phyloP scores from a whole-genome alignment of 2,113 vertebrate genomes.

The Podarcis muralis region DNA sequence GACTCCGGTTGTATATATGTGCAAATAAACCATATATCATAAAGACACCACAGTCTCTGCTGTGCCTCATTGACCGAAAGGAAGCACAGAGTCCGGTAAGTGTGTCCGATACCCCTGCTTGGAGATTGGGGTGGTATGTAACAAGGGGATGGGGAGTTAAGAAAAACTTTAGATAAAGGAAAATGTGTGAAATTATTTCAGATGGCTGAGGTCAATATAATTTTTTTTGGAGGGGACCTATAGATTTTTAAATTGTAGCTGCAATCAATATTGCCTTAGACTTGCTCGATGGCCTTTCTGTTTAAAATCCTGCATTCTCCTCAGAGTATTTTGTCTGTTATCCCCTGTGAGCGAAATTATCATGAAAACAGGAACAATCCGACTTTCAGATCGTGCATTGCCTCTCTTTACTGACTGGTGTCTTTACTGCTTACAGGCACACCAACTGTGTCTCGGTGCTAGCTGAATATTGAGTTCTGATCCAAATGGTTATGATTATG shows the following conservation, averaged over 20 bases:
- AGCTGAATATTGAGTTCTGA: neutral
- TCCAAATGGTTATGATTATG: neutral
- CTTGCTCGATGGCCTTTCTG: slow-evolving; percentile 30
- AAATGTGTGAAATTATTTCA: slow-evolving; percentile 36
- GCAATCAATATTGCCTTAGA: neutral
- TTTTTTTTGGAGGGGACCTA: neutral
- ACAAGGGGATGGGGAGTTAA: neutral
- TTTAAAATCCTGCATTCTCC: neutral
- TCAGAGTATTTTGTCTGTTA: slow-evolving; percentile 28
- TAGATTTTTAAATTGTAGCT: neutral
- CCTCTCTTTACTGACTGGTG: neutral
- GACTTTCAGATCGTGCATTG: neutral
- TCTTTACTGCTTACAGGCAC: slow-evolving; percentile 6
- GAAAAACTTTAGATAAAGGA: slow-evolving; percentile 25
- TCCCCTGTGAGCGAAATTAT: neutral
- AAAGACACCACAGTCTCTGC: too few species aligned
- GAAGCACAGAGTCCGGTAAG: too few species aligned
- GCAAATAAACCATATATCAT: too few species aligned
- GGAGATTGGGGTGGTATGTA: too few species aligned
- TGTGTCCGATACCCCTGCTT: too few species aligned
- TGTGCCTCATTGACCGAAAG: too few species aligned
- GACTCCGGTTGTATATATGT: too few species aligned
- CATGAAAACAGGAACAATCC: neutral
- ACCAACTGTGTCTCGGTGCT: neutral
- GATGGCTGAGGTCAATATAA: neutral